A percentile compares a stretch with the other conserved stretches of the same genome.
These are phyloP conservation scores for Planococcus citri DNA, from an alignment of 1,140 invertebrate species.

Conservation along the genomic window DNA sequence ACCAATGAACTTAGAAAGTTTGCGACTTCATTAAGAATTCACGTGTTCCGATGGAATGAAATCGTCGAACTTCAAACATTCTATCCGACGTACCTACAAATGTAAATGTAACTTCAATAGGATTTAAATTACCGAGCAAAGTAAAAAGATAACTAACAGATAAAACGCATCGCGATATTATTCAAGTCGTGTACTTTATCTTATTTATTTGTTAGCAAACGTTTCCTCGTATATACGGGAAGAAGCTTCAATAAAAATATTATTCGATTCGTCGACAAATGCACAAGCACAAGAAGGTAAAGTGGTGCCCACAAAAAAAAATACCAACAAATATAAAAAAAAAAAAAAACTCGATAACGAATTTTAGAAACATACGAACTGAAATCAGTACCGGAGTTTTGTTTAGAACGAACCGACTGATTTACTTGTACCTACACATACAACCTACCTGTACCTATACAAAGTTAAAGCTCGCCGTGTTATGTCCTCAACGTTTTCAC, in stretches of 20 bases:
- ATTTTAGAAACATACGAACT: neutral
- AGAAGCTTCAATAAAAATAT: constrained; percentile 2
- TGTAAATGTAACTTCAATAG: constrained; percentile 3
- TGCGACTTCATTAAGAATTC: neutral
- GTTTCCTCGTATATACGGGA: neutral
- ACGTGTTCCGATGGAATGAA: neutral
- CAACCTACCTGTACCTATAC: too few relatives aligned
- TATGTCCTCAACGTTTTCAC: neutral
- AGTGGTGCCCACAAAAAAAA: neutral
- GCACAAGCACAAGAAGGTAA: neutral
- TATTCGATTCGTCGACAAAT: neutral
- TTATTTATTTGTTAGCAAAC: constrained; percentile 1
- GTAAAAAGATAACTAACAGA: constrained; percentile 3
- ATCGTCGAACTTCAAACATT: neutral
- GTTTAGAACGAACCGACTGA: neutral
- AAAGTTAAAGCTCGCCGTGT: neutral
- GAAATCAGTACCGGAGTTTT: neutral
- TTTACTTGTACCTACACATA: too few relatives aligned
- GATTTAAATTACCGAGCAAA: constrained; percentile 7
- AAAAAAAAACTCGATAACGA: neutral
- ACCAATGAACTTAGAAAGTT: neutral
- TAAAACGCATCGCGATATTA: neutral
- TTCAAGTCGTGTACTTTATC: neutral
- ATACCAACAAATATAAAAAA: neutral
- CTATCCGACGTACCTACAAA: neutral